Base-by-base conservation (phyloP, 2,113 vertebrate genomes). In the Sinocyclocheilus maitianheensis region DNA sequence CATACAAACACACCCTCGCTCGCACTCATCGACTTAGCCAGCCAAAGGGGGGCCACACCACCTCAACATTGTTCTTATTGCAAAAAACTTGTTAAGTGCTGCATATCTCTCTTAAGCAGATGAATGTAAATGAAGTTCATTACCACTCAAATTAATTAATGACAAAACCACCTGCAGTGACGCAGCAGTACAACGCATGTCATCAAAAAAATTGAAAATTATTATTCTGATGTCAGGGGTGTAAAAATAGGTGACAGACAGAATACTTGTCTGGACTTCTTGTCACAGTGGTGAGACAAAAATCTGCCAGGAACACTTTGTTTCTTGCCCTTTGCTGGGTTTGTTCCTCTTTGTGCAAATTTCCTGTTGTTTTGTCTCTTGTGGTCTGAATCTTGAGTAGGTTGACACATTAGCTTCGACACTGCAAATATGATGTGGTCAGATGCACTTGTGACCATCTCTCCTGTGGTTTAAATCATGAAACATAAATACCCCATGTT, bases 21-120 rank as follows among this genome's bases (percentile, higher is more conserved):
- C 63, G 75, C 26, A 18, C n/a, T 37, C 20, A 78, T 18, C 46
- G 18, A 77, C 34, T 83, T 18, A 60, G 18, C 37, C 69, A 30
- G 55, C 67, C 46, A 12, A 12, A 48, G 51, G 24, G 74, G 37
- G 14, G 43, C 14, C 62, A 22, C 74, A 22, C 67, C 34, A 60
- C 74, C 81, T 71, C n/a, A 46, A 22, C 48, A 46, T 83, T 83
- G 75, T 24, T 77, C 58, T 83, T 0, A 22, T 55, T 43, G 51
- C 62, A n/a, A 62, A 69, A 75, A 55, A 83, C 7, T 22, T 83
- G 71, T 84, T 43, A 76, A 75, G 16, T 62, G 53, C 53, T 20
- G 3, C 46, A 72, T 83, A 80, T 69, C 63, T 69, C 34, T 62
- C 5, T 37, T 53, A 51, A 22, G 37, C 1, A 75, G 22, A 60